Evolutionary conservation across 1,140 invertebrate species (phyloP).

Genomic region (Trichoplusia ni): DNA sequence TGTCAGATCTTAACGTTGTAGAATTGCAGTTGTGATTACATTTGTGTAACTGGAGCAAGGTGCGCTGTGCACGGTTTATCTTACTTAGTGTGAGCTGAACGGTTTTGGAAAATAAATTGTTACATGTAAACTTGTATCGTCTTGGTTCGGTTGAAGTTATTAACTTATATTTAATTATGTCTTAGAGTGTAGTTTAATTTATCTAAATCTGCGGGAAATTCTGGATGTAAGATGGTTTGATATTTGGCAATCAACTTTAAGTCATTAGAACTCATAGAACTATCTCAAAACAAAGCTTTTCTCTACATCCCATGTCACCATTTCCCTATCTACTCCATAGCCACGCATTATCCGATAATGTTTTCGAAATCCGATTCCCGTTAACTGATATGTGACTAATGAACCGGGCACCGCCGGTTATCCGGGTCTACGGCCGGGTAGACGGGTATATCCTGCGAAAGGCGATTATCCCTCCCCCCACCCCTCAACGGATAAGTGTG

Average conservation of each 20-base stretch:
- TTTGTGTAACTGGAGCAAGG: not conserved
- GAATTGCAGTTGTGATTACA: slow-evolving; percentile 22
- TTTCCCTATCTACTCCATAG: not conserved
- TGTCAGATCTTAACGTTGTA: slow-evolving; percentile 17
- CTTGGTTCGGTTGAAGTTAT: too few species aligned
- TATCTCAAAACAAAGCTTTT: not conserved
- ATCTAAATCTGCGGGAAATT: too few species aligned
- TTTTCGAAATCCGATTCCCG: slow-evolving; percentile 35
- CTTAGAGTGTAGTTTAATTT: too few species aligned
- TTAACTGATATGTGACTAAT: slow-evolving; percentile 65
- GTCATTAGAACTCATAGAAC: too few species aligned
- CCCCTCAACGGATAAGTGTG: slow-evolving; percentile 27
- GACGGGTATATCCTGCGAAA: slow-evolving; percentile 23
- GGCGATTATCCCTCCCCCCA: slow-evolving; percentile 31
- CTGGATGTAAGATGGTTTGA: too few species aligned
- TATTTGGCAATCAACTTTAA: too few species aligned
- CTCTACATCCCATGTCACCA: not conserved
- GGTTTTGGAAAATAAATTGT: too few species aligned
- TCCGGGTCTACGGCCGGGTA: slow-evolving; percentile 31
- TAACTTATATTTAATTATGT: too few species aligned
- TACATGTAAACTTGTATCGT: too few species aligned
- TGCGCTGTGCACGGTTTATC: too few species aligned
- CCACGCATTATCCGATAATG: slow-evolving; percentile 14
- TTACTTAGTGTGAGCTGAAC: too few species aligned
- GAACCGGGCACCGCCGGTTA: slow-evolving; percentile 37